Base-by-base conservation (phyloP, 2,113 vertebrate genomes). In the Trogon melanurus region DNA sequence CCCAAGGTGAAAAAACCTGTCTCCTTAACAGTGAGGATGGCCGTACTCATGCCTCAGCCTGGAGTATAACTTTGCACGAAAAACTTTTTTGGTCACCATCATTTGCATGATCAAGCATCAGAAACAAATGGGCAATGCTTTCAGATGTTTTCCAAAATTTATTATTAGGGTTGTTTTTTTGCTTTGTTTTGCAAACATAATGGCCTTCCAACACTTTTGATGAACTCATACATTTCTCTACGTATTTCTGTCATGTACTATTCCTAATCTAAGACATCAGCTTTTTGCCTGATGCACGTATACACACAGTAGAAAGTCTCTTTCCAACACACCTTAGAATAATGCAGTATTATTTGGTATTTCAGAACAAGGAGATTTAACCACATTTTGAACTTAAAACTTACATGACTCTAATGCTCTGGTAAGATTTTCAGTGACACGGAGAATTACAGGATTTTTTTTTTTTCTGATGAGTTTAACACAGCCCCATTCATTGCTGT, bases 101-200 rank as follows among this genome's bases (percentile, higher is more conserved):
- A 21, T 25, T 34, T 56, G 23, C 23, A 30, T 22, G 27, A 64
- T 25, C 5, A 2, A 32, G 3, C 44, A 48, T 30, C 41, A 71
- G 18, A 57, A 66, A 34, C 23, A 41, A 79, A 27, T 20, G 30
- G 16, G 5, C 7, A 64, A 27, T 9, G n/a, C 13, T 6, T 61
- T 83, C 23, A 44, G 20, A 20, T 41, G 16, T 10, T 71, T 56
- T n/a, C 30, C 14, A 69, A 50, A 18, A 25, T 48, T 30, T 38
- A 38, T 36, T 57, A 25, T 27, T 48, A 25, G 29, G 2, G 17
- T 0, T 4, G 56, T 69, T 5, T 3, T 22, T 41, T 44, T 10
- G 23, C 16, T 74, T 50, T 29, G 30, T 34, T 90, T 53, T 57
- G 54, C 3, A 47, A 57, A 61, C 0, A 0, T 44, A 34, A 12